Evolutionary conservation across 37 sponge, comb jelly and placozoan genomes (phyloP).

Genomic region (Aplysina aerophoba): DNA sequence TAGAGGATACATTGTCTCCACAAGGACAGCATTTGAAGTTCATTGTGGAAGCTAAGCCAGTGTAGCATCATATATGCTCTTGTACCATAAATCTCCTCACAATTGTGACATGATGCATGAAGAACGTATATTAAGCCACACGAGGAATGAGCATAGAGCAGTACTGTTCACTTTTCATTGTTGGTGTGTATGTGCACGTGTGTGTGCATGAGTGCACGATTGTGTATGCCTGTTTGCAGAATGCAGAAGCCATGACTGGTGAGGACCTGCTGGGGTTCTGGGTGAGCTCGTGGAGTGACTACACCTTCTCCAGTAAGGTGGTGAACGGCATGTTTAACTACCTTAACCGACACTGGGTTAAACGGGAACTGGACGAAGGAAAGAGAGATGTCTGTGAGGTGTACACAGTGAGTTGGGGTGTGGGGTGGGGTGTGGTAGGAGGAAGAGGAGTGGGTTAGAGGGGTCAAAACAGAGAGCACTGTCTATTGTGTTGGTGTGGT

Average conservation of each 20-base stretch:
- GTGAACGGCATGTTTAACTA: conserved; percentile 95
- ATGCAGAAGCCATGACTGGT: conserved; percentile 64
- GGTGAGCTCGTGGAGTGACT: conserved; percentile 90
- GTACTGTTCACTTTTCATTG: not conserved
- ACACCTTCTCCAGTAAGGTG: conserved; percentile 89
- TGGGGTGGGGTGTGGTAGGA: not conserved
- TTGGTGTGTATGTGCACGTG: conserved; percentile 10
- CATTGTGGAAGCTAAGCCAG: too few species aligned
- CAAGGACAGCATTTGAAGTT: too few species aligned
- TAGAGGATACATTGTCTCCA: too few species aligned
- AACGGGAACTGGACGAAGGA: conserved; percentile 97
- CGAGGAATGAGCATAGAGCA: too few species aligned
- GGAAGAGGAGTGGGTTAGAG: not conserved
- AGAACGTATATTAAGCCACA: too few species aligned
- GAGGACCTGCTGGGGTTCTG: conserved; percentile 82
- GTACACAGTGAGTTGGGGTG: conserved; percentile 71
- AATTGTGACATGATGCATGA: too few species aligned
- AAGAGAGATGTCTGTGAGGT: conserved; percentile 89
- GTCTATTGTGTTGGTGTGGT: not conserved
- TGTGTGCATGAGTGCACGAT: not conserved
- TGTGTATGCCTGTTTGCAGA: conserved; percentile 32
- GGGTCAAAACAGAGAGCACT: too few species aligned
- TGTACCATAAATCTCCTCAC: too few species aligned
- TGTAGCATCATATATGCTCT: too few species aligned
- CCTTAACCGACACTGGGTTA: conserved; percentile 98